Evolutionary conservation across 2,888 invertebrate genomes (phyloP).

Genomic region (Drosophila lacicola): DNA sequence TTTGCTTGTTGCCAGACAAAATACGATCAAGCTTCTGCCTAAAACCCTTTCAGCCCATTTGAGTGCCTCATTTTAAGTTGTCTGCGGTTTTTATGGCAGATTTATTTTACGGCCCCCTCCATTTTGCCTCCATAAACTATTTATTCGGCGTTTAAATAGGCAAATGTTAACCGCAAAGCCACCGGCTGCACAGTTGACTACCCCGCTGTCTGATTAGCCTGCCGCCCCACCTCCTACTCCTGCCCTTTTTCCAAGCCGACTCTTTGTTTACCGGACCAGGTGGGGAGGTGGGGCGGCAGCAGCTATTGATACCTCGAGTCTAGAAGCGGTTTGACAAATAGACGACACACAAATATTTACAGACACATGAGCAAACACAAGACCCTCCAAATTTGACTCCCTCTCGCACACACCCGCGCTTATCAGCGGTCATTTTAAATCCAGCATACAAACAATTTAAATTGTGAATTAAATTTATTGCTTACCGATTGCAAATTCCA

Average conservation of each 20-base stretch:
- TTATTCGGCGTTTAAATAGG: slow-evolving; percentile 21
- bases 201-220: slow-evolving; percentile 29
- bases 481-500: neutral
- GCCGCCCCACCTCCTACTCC: neutral
- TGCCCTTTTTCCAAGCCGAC: neutral
- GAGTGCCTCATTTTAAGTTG: slow-evolving; percentile 39
- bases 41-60: slow-evolving; percentile 9
- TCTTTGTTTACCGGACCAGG: slow-evolving; percentile 20
- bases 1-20: neutral
- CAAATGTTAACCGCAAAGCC: slow-evolving; percentile 40
- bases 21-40: slow-evolving; percentile 11
- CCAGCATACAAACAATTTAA: slow-evolving; percentile 1
- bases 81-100: slow-evolving; percentile 47
- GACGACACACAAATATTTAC: slow-evolving; percentile 53
- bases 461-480: slow-evolving; percentile 16
- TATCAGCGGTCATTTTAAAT: neutral
- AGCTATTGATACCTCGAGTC: slow-evolving; percentile 52
- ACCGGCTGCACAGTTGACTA: slow-evolving; percentile 26
- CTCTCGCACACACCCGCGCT: neutral
- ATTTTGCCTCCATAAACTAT: slow-evolving; percentile 6
- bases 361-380: slow-evolving; percentile 33
- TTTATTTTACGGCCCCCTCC: slow-evolving; percentile 29
- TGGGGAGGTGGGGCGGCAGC: slow-evolving; percentile 5
- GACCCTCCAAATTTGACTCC: neutral
- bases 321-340: slow-evolving; percentile 55